A percentile compares a stretch with the other conserved stretches of the same genome.
Conservation (phyloP, 2,113 vertebrate species). For the Saguinus imperator region DNA sequence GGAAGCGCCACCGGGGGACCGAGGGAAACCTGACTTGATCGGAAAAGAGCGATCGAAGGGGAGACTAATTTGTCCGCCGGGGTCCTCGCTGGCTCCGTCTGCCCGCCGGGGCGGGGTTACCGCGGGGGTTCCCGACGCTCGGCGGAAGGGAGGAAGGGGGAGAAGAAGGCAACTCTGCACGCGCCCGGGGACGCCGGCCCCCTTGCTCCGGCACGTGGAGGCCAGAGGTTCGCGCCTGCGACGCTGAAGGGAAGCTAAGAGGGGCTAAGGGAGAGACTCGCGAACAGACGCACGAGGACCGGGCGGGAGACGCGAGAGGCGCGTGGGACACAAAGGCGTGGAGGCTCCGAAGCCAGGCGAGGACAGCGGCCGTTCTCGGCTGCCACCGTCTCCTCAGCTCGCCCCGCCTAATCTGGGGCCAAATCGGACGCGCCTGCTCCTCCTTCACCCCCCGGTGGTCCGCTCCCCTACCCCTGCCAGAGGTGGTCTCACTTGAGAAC, state of each 20-base stretch:
- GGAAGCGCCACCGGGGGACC: conserved; percentile 30
- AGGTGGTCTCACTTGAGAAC: too few species aligned
- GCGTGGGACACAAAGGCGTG: too few species aligned
- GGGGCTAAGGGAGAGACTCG: background rate
- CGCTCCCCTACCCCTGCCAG: fast-evolving
- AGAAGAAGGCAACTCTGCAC: background rate
- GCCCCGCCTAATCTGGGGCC: background rate
- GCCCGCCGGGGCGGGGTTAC: background rate
- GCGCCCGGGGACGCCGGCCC: background rate
- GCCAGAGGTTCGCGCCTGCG: background rate
- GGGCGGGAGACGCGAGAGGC: background rate
- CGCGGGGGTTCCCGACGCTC: background rate
- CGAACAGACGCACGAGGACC: fast-evolving
- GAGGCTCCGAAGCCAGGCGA: background rate
- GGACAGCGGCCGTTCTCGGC: fast-evolving
- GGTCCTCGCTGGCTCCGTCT: conserved; percentile 20
- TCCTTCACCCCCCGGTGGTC: fast-evolving
- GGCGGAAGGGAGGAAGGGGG: fast-evolving
- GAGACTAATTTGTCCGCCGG: conserved; percentile 35
- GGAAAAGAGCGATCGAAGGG: conserved; percentile 62
- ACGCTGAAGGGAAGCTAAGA: background rate
- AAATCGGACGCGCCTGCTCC: too few species aligned
- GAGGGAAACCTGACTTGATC: conserved; percentile 68
- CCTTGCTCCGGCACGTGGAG: background rate
- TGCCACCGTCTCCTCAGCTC: background rate